Evolutionary conservation across 2,797 vertebrate genomes (phyloP).

Genomic region (Mus minutoides): DNA sequence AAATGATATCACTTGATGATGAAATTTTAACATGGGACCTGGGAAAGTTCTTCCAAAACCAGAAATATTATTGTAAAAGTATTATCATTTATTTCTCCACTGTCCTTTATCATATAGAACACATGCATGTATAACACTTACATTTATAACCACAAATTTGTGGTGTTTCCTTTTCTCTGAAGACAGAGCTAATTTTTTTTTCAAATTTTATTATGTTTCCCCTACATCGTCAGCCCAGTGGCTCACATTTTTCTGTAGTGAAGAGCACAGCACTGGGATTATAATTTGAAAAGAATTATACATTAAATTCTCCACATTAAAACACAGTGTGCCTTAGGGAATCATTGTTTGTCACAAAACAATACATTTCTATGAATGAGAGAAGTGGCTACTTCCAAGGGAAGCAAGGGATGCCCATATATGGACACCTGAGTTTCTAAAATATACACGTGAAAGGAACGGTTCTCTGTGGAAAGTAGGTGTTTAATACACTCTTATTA

Average conservation of each 20-base stretch:
- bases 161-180: slow-evolving; percentile 75
- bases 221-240: slow-evolving; percentile 88
- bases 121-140: slow-evolving; percentile 84
- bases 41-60: slow-evolving; percentile 60
- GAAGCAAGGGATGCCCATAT: not conserved
- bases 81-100: slow-evolving; percentile 73
- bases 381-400: not conserved
- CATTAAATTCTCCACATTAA: slow-evolving; percentile 81
- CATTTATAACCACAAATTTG: slow-evolving; percentile 88
- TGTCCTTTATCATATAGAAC: accelerated
- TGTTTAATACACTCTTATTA: not conserved
- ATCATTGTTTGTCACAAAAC: slow-evolving; percentile 87
- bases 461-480: not conserved
- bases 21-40: slow-evolving; percentile 84
- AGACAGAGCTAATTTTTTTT: slow-evolving; percentile 44
- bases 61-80: slow-evolving; percentile 82
- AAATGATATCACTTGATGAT: slow-evolving; percentile 77
- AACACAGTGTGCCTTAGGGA: slow-evolving; percentile 88
- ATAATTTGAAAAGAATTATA: slow-evolving; percentile 82
- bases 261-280: slow-evolving; percentile 89
- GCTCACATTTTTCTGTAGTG: slow-evolving; percentile 81
- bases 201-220: slow-evolving; percentile 86
- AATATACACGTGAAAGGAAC: not conserved
- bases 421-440: not conserved
- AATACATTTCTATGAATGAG: not conserved